Evolutionary conservation across 2,797 vertebrate genomes (phyloP), one percentile per base, ranked within the genome.

Genomic region (Lindbergichthys nudifrons): DNA sequence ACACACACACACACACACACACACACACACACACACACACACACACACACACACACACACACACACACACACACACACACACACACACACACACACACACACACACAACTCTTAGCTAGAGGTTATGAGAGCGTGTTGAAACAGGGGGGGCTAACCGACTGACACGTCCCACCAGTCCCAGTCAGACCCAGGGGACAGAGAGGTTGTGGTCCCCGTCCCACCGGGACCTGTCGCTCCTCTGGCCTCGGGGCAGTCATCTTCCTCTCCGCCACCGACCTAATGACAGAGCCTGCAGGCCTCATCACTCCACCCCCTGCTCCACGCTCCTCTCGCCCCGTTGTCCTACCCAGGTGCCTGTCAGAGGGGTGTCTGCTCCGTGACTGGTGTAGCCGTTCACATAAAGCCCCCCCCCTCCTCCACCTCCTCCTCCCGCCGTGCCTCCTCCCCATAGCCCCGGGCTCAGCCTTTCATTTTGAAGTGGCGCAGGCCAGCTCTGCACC

Each of bases 311-410:
- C 77, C 76, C 74, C 80, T 70, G 51, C 80, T 70, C 75, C 75
- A 76, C 63, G 68, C 82, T 84, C 61, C 94, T 94, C 88, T 83
- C 80, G 80, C 74, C 77, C 89, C 76, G 80, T 92, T 91, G 93
- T 92, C 87, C 71, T 87, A 89, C 92, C 93, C 95, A 96, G 96
- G 96, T 94, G 93, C 84, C 92, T 93, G 92, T 94, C 94, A 93
- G 92, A 90, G 92, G 92, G 92, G 93, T 89, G 85, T 90, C 93
- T 93, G 87, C 82, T 89, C 87, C 7, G 60, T 81, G 87, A 91
- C 92, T 90, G 87, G 92, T 92, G 88, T 87, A 90, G 83, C 89
- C 72, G 61, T 78, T 82, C 87, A 76, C 87, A 90, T 91, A 92
- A 93, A 94, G 88, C 81, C 82, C 72, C 81, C 83, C 75, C 43